These are phyloP conservation scores for Hydractinia echinata DNA, from an alignment of 30 jellyfish, hydroid and myxozoan genomes.

Conservation along the genomic window DNA sequence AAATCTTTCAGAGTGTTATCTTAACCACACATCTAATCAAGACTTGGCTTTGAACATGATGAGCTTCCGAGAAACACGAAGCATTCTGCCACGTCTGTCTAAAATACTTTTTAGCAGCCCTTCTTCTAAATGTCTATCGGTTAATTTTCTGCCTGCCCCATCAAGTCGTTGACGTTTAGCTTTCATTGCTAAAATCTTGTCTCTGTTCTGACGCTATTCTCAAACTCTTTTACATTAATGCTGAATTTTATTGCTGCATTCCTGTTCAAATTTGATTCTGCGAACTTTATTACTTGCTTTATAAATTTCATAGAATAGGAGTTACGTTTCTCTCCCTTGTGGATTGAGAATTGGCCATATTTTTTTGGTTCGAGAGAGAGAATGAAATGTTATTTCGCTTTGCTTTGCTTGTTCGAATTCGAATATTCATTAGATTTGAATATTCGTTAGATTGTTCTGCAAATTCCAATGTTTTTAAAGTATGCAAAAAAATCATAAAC, in stretches of 20 bases:
- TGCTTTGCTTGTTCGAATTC: neutral
- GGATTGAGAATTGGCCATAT: conserved; percentile 2
- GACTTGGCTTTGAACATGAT: too few species aligned
- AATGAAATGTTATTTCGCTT: neutral
- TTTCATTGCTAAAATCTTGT: too few species aligned
- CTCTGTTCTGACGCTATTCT: too few species aligned
- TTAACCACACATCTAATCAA: neutral
- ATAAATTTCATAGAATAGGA: neutral
- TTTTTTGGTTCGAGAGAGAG: neutral
- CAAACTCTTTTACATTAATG: too few species aligned
- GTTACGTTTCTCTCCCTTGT: conserved; percentile 1
- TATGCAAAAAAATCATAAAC: neutral
- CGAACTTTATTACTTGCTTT: neutral
- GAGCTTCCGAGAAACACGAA: too few species aligned
- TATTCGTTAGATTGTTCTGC: too few species aligned
- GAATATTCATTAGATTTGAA: neutral
- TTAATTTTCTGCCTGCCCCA: too few species aligned
- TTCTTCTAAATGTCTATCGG: too few species aligned
- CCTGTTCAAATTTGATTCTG: neutral
- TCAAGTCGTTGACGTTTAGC: too few species aligned
- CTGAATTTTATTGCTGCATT: too few species aligned
- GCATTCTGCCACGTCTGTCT: too few species aligned
- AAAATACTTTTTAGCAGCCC: too few species aligned
- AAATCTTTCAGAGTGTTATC: neutral
- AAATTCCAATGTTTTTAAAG: neutral